Percentiles rank a stretch among this genome's conserved stretches.
phyloP scores from a whole-genome alignment of 2,113 vertebrate species.

The Notarius lentiginosus region DNA sequence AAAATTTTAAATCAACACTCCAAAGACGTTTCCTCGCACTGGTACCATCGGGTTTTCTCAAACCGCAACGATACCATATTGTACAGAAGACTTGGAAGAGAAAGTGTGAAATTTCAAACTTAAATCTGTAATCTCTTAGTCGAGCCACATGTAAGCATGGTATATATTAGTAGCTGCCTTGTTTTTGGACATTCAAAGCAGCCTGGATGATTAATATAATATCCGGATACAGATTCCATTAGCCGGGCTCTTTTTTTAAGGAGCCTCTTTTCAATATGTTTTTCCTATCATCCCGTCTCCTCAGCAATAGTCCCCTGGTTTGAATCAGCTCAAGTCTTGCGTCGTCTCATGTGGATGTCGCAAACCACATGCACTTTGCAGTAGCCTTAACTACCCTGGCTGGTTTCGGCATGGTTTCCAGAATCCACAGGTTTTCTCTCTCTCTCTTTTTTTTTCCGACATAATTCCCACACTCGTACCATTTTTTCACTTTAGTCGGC shows the following conservation, averaged over 20 bases:
- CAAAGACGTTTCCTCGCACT: neutral
- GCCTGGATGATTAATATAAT: constrained; percentile 16
- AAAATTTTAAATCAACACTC: neutral
- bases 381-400: constrained; percentile 57
- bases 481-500: constrained; percentile 19
- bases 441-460: neutral
- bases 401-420: constrained; percentile 57
- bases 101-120: constrained; percentile 2
- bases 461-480: constrained; percentile 3
- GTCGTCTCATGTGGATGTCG: constrained; percentile 54
- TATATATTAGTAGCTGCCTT: neutral
- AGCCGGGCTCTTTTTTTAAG: neutral
- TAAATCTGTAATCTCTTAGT: neutral
- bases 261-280: constrained; percentile 18
- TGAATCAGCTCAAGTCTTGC: constrained; percentile 51
- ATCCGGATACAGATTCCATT: constrained; percentile 14
- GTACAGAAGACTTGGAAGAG: neutral
- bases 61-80: neutral
- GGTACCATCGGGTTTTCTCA: neutral
- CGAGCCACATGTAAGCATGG: constrained; percentile 13
- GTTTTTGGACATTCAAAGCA: constrained; percentile 13
- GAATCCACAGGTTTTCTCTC: neutral
- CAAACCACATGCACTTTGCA: constrained; percentile 63
- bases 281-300: constrained; percentile 16
- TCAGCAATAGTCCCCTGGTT: constrained; percentile 54